phyloP scores from a whole-genome alignment of 2,888 invertebrate species.

The Spisula subtruncata region DNA sequence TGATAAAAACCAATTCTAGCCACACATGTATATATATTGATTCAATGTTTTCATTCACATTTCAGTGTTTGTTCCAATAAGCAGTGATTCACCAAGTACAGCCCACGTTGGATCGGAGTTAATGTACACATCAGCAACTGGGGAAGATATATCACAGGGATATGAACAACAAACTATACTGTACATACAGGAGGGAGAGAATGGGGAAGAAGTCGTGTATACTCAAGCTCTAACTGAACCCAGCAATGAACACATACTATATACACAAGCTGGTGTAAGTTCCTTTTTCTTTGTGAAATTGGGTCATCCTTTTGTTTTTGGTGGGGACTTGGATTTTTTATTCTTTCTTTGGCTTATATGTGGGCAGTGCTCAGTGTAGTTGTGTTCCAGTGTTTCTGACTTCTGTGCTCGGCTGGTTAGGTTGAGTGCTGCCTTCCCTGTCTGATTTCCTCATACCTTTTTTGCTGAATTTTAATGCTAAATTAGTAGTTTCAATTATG shows the following conservation, averaged over 20 bases:
- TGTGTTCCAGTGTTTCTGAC: too few relatives aligned
- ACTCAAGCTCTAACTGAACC: too few relatives aligned
- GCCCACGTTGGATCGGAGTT: not conserved
- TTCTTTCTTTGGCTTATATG: too few relatives aligned
- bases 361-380: too few relatives aligned
- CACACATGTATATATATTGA: not conserved
- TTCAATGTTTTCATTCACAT: not conserved
- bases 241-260: not conserved
- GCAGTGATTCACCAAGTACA: not conserved
- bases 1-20: not conserved
- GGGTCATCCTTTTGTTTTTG: too few relatives aligned
- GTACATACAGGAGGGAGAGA: not conserved
- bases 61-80: not conserved
- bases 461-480: not conserved
- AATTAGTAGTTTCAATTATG: not conserved
- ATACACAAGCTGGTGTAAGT: not conserved
- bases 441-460: too few relatives aligned
- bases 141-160: not conserved
- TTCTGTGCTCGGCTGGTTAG: too few relatives aligned
- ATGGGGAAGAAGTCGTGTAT: too few relatives aligned
- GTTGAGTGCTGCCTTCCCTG: too few relatives aligned
- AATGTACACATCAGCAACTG: not conserved
- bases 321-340: too few relatives aligned
- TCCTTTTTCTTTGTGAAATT: too few relatives aligned
- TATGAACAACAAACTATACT: constrained; percentile 1